These are phyloP conservation scores for Adelphocoris suturalis DNA, from an alignment of 2,888 invertebrate genomes.

Conservation along the genomic window DNA sequence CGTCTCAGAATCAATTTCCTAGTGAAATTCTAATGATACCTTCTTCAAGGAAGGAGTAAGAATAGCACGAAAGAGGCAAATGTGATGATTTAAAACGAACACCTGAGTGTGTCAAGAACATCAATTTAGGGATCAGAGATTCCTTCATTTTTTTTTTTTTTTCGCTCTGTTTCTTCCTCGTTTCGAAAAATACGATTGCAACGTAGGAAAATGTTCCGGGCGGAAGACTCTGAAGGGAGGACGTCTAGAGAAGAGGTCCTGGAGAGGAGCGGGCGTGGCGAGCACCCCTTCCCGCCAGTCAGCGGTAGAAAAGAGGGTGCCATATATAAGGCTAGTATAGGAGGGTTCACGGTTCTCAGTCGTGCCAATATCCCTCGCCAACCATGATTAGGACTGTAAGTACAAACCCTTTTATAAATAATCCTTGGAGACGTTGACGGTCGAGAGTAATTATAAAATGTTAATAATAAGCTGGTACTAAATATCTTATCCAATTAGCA, in stretches of 20 bases:
- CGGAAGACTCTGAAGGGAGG: slow-evolving; percentile 10
- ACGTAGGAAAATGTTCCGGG: neutral
- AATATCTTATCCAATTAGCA: too few species aligned
- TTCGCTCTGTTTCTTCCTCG: neutral
- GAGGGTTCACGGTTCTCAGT: slow-evolving; percentile 61
- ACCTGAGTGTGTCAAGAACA: too few species aligned
- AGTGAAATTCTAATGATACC: too few species aligned
- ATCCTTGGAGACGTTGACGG: too few species aligned
- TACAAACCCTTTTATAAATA: neutral
- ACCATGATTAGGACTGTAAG: slow-evolving; percentile 72
- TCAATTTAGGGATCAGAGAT: too few species aligned
- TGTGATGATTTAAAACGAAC: too few species aligned
- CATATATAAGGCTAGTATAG: slow-evolving; percentile 56
- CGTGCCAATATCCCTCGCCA: slow-evolving; percentile 36
- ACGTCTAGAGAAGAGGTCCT: neutral
- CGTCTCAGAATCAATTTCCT: too few species aligned
- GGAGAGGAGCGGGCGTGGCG: slow-evolving; percentile 25
- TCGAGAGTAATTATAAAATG: too few species aligned
- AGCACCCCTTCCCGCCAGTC: slow-evolving; percentile 24
- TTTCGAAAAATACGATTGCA: neutral
- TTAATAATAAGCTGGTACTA: too few species aligned
- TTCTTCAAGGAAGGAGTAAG: too few species aligned
- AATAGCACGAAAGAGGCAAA: too few species aligned
- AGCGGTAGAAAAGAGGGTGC: slow-evolving; percentile 44
- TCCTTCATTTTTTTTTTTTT: too few species aligned